These are phyloP conservation scores for Patiria miniata DNA, from an alignment of 35 echinoderm and acorn worm species.

Conservation along the genomic window DNA sequence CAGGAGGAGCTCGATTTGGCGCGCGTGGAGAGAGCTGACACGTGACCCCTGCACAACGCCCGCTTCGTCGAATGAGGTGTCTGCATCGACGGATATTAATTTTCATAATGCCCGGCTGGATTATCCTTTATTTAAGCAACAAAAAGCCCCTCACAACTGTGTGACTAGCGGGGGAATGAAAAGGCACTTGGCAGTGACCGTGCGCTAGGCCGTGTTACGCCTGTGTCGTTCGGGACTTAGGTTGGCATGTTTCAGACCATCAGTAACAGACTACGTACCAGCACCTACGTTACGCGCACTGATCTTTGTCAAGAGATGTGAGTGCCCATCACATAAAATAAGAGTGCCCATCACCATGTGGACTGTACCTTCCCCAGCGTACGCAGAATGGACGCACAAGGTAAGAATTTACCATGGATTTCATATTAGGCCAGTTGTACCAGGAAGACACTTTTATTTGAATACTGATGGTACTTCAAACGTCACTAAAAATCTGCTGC, in stretches of 20 bases:
- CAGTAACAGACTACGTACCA: background rate
- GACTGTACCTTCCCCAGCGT: background rate
- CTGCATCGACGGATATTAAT: constrained; percentile 4
- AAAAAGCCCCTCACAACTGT: too few relatives aligned
- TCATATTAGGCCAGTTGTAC: too few relatives aligned
- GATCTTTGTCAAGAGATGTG: background rate
- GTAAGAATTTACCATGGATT: background rate
- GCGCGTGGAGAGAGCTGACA: background rate
- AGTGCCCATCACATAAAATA: background rate
- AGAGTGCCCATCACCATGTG: background rate
- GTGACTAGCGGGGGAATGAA: too few relatives aligned
- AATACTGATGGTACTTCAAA: too few relatives aligned
- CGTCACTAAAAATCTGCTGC: too few relatives aligned
- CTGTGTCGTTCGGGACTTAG: too few relatives aligned
- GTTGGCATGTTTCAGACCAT: too few relatives aligned
- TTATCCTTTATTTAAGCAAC: constrained; percentile 7
- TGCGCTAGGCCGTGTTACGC: too few relatives aligned
- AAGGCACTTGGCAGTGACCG: too few relatives aligned
- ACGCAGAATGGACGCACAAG: constrained; percentile 9
- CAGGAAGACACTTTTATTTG: too few relatives aligned
- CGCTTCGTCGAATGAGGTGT: constrained; percentile 22
- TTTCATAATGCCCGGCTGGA: constrained; percentile 20
- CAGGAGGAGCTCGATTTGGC: constrained; percentile 1
- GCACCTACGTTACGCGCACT: constrained; percentile 2
- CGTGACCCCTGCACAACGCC: background rate